Percentiles rank a stretch among this genome's conserved stretches.
Evolutionary conservation across 2,113 vertebrate species (phyloP).

Genomic region (Meleagris gallopavo): DNA sequence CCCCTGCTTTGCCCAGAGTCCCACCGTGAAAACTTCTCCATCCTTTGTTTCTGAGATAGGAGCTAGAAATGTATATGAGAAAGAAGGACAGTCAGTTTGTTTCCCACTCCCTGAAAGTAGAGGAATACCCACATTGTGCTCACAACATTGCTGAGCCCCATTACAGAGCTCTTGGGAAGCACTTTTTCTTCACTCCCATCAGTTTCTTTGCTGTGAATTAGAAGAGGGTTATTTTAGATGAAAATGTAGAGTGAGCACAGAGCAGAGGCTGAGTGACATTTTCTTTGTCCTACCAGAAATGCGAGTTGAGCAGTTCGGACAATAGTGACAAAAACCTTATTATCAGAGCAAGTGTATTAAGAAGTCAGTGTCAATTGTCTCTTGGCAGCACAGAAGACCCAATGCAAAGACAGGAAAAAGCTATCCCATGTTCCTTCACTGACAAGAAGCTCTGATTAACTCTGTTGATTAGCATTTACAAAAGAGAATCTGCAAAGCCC

Average conservation of each 20-base stretch:
- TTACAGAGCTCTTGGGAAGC: neutral
- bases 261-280: neutral
- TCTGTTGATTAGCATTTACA: neutral
- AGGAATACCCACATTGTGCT: neutral
- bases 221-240: neutral
- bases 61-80: neutral
- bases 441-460: neutral
- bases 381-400: neutral
- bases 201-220: neutral
- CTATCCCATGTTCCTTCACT: neutral
- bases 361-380: neutral
- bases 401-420: neutral
- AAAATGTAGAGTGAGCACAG: neutral
- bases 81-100: rapidly evolving
- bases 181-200: neutral
- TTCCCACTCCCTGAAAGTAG: neutral
- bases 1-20: neutral
- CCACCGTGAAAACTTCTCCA: neutral
- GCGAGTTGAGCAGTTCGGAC: neutral
- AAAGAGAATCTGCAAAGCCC: neutral
- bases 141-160: neutral
- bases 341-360: neutral
- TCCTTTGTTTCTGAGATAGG: neutral
- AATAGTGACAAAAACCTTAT: neutral
- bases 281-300: neutral